phyloP scores from a whole-genome alignment of 2,797 vertebrate species.

The Catostomus latipinnis region DNA sequence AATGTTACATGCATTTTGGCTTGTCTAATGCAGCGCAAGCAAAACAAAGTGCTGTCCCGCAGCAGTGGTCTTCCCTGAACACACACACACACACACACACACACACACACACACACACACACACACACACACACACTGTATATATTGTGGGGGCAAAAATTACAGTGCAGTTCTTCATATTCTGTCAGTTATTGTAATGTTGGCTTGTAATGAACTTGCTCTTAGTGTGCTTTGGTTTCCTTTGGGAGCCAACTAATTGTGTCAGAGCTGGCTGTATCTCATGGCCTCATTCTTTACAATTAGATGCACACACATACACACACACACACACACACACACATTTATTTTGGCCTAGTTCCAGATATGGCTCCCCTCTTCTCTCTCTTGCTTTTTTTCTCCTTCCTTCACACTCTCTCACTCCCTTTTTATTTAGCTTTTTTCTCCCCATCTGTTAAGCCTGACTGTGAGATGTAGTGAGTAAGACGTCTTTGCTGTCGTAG shows the following conservation, averaged over 20 bases:
- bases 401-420: conserved; percentile 2
- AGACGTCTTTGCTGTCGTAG: conserved; percentile 39
- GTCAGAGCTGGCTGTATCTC: conserved; percentile 41
- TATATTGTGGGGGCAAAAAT: too few relatives aligned
- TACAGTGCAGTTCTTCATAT: not conserved
- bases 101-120: not conserved
- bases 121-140: conserved; percentile 2
- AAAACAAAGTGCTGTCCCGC: not conserved
- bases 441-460: conserved; percentile 6
- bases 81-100: not conserved
- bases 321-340: not conserved
- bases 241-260: conserved; percentile 44
- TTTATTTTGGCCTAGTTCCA: conserved; percentile 44
- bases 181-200: not conserved
- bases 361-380: conserved; percentile 21
- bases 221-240: conserved; percentile 28
- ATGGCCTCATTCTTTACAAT: conserved; percentile 52
- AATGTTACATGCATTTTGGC: too few relatives aligned
- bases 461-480: conserved; percentile 30
- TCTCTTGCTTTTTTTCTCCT: conserved; percentile 15
- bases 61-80: not conserved
- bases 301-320: conserved; percentile 1
- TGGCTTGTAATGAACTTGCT: conserved; percentile 6
- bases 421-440: not conserved
- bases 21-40: not conserved